Conservation (phyloP, 2,797 vertebrate species). For the Phoxinus dragarum region DNA sequence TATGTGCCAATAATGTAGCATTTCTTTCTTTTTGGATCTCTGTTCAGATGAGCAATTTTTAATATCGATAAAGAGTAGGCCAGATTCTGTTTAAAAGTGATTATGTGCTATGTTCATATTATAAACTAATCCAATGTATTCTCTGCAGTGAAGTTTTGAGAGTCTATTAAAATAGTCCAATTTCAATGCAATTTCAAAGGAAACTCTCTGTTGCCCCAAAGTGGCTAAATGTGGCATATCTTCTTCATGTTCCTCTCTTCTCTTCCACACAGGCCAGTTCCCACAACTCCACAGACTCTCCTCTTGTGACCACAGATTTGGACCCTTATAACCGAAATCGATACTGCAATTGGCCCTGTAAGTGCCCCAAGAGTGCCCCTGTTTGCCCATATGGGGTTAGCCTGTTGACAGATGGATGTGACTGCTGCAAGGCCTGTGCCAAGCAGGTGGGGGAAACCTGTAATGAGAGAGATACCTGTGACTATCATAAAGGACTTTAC, state of each 20-base stretch:
- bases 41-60: neutral
- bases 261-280: constrained; percentile 74
- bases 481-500: constrained; percentile 95
- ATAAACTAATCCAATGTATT: neutral
- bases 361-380: constrained; percentile 81
- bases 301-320: constrained; percentile 59
- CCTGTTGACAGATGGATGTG: constrained; percentile 92
- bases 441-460: constrained; percentile 89
- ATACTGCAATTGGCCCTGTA: constrained; percentile 94
- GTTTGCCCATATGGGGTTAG: constrained; percentile 86
- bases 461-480: constrained; percentile 91
- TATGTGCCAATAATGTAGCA: neutral
- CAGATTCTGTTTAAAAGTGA: neutral
- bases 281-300: constrained; percentile 78
- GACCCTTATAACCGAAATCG: constrained; percentile 78
- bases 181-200: constrained; percentile 14
- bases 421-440: constrained; percentile 93
- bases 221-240: constrained; percentile 34
- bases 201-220: constrained; percentile 45
- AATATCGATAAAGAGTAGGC: neutral
- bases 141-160: neutral
- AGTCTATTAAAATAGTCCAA: neutral
- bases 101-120: neutral
- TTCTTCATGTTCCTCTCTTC: neutral
- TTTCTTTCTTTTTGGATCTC: neutral